phyloP scores from a whole-genome alignment of 1,140 invertebrate genomes.

The Calycopis cecrops region DNA sequence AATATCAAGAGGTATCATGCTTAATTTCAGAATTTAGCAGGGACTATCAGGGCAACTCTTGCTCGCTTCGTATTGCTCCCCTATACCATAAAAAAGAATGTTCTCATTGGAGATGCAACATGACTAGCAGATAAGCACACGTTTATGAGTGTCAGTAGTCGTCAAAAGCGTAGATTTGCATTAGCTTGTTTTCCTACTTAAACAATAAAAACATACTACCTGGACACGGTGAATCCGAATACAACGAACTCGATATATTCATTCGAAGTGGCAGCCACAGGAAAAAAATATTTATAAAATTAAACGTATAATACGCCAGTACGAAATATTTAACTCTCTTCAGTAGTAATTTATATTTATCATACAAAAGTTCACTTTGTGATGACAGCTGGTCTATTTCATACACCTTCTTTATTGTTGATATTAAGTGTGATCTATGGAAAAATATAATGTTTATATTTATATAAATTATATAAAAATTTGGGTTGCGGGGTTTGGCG shows the following conservation, averaged over 20 bases:
- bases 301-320: neutral
- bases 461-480: neutral
- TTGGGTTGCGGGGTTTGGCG: too few relatives aligned
- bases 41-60: too few relatives aligned
- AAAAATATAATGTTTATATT: neutral
- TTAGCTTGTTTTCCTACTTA: too few relatives aligned
- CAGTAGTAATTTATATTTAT: neutral
- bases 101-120: too few relatives aligned
- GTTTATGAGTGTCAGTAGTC: too few relatives aligned
- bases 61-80: too few relatives aligned
- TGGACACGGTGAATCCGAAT: neutral
- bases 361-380: neutral
- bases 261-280: neutral
- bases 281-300: neutral
- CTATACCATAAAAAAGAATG: too few relatives aligned
- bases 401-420: neutral
- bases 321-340: constrained; percentile 1
- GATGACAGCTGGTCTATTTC: constrained; percentile 1
- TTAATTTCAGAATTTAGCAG: too few relatives aligned
- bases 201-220: too few relatives aligned
- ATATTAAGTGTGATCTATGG: constrained; percentile 3
- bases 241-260: neutral
- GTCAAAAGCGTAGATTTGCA: too few relatives aligned
- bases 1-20: too few relatives aligned
- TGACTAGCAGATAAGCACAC: too few relatives aligned